Percentiles rank a stretch among this genome's conserved stretches.
These are phyloP conservation scores for Rhingia campestris DNA, from an alignment of 2,888 invertebrate genomes.

Conservation along the genomic window DNA sequence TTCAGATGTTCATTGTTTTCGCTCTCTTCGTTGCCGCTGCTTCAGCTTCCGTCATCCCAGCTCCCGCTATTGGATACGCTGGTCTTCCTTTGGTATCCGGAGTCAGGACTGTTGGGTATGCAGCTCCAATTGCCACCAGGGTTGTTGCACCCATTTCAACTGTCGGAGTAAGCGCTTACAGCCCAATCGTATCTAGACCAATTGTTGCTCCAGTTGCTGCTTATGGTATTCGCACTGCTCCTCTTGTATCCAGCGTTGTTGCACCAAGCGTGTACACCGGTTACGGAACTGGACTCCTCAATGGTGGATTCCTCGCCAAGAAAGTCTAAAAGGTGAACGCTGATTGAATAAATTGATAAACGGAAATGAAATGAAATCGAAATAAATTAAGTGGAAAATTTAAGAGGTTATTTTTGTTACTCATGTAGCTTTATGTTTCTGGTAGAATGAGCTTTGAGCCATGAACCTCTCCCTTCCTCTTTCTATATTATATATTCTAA, in stretches of 20 bases:
- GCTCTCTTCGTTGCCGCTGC: conserved; percentile 30
- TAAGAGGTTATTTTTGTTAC: no score
- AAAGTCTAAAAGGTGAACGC: conserved; percentile 1
- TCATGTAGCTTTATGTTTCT: no score
- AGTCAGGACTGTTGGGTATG: background rate
- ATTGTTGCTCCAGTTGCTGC: conserved; percentile 1
- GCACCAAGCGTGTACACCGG: conserved; percentile 17
- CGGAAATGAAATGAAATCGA: no score
- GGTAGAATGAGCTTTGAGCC: no score
- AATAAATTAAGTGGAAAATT: no score
- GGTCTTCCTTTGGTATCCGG: conserved; percentile 4
- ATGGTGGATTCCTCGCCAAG: conserved; percentile 23
- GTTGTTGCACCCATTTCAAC: conserved; percentile 11
- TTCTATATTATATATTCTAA: no score
- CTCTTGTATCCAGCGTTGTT: conserved; percentile 19
- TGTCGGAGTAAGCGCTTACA: background rate
- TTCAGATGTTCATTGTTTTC: conserved; percentile 43
- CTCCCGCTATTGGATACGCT: conserved; percentile 7
- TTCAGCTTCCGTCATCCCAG: conserved; percentile 27
- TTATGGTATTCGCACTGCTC: conserved; percentile 6
- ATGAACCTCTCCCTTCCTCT: no score
- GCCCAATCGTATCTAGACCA: background rate
- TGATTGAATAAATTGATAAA: background rate
- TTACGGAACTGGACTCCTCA: conserved; percentile 19
- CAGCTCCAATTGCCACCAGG: conserved; percentile 2